These are phyloP conservation scores for Miichthys miiuy DNA, from an alignment of 2,797 vertebrate genomes.

Conservation along the genomic window DNA sequence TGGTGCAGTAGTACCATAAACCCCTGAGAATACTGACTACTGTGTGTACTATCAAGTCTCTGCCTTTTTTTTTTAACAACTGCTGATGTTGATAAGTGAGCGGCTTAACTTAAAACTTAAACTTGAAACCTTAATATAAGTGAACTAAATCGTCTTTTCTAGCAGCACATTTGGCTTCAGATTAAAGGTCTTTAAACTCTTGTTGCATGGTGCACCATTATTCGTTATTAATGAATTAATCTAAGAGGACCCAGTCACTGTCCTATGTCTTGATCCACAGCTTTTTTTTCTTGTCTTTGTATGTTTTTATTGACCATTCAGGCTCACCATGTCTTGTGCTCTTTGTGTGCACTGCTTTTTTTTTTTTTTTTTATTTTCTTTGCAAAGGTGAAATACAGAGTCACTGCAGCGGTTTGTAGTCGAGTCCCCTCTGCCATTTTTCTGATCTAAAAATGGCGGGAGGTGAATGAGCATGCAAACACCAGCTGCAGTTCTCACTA, in stretches of 20 bases:
- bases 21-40: slow-evolving; percentile 14
- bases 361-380: slow-evolving; percentile 17
- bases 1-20: slow-evolving; percentile 31
- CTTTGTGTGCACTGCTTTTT: slow-evolving; percentile 71
- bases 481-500: slow-evolving; percentile 16
- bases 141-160: neutral
- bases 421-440: slow-evolving; percentile 16
- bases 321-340: slow-evolving; percentile 74
- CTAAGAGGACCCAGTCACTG: slow-evolving; percentile 72
- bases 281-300: slow-evolving; percentile 85
- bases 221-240: slow-evolving; percentile 12
- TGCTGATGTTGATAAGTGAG: neutral
- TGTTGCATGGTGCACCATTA: slow-evolving; percentile 56
- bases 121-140: neutral
- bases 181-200: slow-evolving; percentile 10
- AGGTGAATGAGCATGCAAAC: slow-evolving; percentile 29
- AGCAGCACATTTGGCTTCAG: slow-evolving; percentile 22
- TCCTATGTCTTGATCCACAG: slow-evolving; percentile 86
- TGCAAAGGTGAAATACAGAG: slow-evolving; percentile 21
- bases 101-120: neutral
- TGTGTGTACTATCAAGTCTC: slow-evolving; percentile 5
- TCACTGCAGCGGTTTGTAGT: slow-evolving; percentile 34
- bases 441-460: slow-evolving; percentile 12
- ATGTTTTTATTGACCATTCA: slow-evolving; percentile 69
- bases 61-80: neutral